These are phyloP conservation scores for Trididemnum clinides DNA, from an alignment of 23 tunicate genomes.

Conservation along the genomic window DNA sequence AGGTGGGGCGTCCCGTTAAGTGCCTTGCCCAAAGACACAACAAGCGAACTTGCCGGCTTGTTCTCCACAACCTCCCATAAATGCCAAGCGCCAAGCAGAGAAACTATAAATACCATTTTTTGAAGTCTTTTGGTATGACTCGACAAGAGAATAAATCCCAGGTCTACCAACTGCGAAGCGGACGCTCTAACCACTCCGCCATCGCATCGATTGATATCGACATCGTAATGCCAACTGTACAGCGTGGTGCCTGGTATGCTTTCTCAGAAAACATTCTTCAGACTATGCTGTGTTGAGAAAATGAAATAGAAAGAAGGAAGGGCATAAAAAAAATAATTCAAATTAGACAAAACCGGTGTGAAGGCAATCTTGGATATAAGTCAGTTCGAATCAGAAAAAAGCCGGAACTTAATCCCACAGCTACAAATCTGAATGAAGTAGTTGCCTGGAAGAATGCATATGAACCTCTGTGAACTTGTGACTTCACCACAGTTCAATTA, in stretches of 20 bases:
- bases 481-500: background rate
- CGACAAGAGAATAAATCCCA: too few relatives aligned
- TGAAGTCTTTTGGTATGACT: too few relatives aligned
- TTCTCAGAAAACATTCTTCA: background rate
- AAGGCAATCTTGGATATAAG: background rate
- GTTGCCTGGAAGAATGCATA: background rate
- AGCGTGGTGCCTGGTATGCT: conserved; percentile 1
- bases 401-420: background rate
- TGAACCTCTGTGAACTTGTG: background rate
- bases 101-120: too few relatives aligned
- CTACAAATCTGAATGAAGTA: background rate
- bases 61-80: too few relatives aligned
- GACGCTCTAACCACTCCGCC: too few relatives aligned
- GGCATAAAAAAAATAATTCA: background rate
- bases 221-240: background rate
- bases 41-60: too few relatives aligned
- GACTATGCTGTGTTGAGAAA: background rate
- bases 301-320: background rate
- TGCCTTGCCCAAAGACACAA: too few relatives aligned
- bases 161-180: too few relatives aligned
- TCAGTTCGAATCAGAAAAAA: background rate
- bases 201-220: too few relatives aligned
- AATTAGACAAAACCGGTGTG: background rate
- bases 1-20: too few relatives aligned
- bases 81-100: too few relatives aligned